A percentile compares a stretch with the other conserved stretches of the same genome.
Conservation (phyloP, 2,797 vertebrate species). For the Botia kubotai region DNA sequence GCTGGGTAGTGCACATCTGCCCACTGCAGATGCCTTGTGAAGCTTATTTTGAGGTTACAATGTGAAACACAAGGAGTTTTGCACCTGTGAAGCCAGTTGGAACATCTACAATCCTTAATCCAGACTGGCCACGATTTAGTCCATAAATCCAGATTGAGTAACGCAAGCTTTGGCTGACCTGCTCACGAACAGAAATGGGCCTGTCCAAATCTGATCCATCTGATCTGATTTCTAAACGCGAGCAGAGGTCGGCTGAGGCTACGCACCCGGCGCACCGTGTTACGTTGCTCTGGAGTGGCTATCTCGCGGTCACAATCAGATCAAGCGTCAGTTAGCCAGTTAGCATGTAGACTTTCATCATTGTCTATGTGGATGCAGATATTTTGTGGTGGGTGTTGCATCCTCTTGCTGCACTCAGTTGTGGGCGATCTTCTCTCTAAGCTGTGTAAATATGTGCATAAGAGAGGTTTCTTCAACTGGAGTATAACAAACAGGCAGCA, state of each 20-base stretch:
- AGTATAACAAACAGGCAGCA: not conserved
- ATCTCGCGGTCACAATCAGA: not conserved
- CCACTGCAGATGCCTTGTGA: not conserved
- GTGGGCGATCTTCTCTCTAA: conserved; percentile 2
- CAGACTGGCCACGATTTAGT: conserved; percentile 20
- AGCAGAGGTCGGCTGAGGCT: conserved; percentile 43
- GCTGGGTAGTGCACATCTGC: not conserved
- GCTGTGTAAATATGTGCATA: not conserved
- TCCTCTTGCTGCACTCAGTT: not conserved
- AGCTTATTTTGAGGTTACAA: conserved; percentile 17
- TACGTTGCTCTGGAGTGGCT: not conserved
- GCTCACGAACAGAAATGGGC: conserved; percentile 3
- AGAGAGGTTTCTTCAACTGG: not conserved
- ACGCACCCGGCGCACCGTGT: not conserved
- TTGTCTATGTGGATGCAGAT: not conserved
- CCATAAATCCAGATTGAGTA: conserved; percentile 38
- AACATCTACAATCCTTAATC: conserved; percentile 38
- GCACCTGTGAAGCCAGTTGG: conserved; percentile 16
- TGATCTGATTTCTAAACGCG: conserved; percentile 46
- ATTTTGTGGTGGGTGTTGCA: not conserved
- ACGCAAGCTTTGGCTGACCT: conserved; percentile 11
- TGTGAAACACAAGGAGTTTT: not conserved
- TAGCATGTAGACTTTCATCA: not conserved
- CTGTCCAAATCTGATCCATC: conserved; percentile 26
- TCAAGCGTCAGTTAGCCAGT: not conserved